Evolutionary conservation across 2,797 vertebrate species (phyloP).

Genomic region (Ispidina lecontei): DNA sequence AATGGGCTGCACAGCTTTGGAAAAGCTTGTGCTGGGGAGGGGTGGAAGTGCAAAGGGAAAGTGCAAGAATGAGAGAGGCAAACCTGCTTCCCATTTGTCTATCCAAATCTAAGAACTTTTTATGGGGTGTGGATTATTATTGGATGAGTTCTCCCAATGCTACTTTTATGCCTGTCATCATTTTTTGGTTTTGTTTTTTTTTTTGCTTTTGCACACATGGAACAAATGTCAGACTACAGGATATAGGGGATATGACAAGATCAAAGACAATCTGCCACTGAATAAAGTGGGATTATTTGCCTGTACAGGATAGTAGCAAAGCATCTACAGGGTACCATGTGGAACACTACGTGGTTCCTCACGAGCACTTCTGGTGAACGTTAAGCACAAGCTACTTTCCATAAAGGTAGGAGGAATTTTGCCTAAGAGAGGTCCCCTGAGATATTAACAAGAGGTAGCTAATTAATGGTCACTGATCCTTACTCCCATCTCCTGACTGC

Average conservation of each 20-base stretch:
- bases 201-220: neutral
- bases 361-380: neutral
- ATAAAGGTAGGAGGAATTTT: neutral
- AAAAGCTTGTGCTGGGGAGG: neutral
- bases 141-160: neutral
- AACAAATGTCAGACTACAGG: neutral
- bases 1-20: conserved; percentile 32
- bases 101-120: neutral
- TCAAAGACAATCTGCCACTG: neutral
- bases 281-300: neutral
- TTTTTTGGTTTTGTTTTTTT: conserved; percentile 2
- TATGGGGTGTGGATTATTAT: neutral
- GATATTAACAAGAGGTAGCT: neutral
- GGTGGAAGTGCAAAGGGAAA: neutral
- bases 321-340: neutral
- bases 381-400: neutral
- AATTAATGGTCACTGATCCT: neutral
- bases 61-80: neutral
- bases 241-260: neutral
- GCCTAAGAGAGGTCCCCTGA: neutral
- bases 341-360: neutral
- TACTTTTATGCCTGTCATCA: neutral
- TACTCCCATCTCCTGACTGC: neutral
- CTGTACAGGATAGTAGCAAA: neutral
- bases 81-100: conserved; percentile 5